Base-by-base conservation (phyloP, 2,888 invertebrate genomes). In the Nudaria mundana region DNA sequence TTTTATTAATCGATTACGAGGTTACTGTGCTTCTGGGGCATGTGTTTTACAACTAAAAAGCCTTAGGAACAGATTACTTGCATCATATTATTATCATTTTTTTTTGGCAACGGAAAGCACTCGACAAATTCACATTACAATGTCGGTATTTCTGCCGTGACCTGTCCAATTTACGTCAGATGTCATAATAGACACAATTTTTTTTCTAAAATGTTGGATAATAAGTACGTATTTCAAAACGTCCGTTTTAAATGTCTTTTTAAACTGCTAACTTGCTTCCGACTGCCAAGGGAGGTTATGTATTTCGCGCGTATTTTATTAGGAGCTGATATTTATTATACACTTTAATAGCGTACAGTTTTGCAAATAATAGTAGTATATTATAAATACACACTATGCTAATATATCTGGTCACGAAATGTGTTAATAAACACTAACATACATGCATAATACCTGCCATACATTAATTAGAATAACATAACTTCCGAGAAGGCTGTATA, bases 101-200 rank as follows among this genome's bases (percentile, higher is more conserved):
- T 23, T 8, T 25, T 12, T 26, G 12, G 26, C 34, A 25, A 8
- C 24, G 7, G 15, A 12, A 12, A 25, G n/a, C 29, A 4, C 39
- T 30, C 31, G 35, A 18, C 36, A 40, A 31, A 11, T 30, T 4
- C 10, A 12, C 36, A 40, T 36, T 36, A 40, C 10, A 34, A 11
- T 12, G 20, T 24, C 36, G 40, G 31, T 35, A 40, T 36, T 31
- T 7, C 37, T 11, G 12, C 13, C 14, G 25, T 14, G 26, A 37
- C 31, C 37, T 20, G 25, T 3, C 15, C 31, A 3, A 8, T 28
- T 40, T 31, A n/a, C 40, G 26, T 23, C 40, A 40, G 12, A 7
- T 16, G 25, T 12, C 30, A 35, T 30, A 40, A 30, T 12, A 12
- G 26, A 36, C 22, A 22, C 23, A 3, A 25, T 16, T 26, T 31